Base-by-base conservation (phyloP, 2,888 invertebrate species). In the Dasysyrphus tricinctus region DNA sequence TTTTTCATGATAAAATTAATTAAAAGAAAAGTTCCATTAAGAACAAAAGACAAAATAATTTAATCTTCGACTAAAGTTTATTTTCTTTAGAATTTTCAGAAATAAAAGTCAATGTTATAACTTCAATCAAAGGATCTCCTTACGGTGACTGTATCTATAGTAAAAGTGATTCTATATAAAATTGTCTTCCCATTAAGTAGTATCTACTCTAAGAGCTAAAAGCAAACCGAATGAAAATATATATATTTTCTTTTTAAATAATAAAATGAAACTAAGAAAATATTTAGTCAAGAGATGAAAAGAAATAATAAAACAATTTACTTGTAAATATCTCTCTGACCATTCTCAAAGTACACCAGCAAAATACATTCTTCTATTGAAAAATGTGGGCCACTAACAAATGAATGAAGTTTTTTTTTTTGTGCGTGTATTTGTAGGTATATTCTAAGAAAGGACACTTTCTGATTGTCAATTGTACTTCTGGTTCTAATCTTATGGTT, bases 231-330 rank as follows among this genome's bases (percentile, higher is more conserved):
- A 47, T 47, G 47, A 44, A 44, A 44, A 44, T 44, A 3, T 16
- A n/a, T n/a, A n/a, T n/a, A n/a, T n/a, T 7, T 44, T 44, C n/a
- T 14, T 6, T 42, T 42, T 42, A 12, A 1, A n/a, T 12, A 47
- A 47, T 44, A 44, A 44, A 44, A 14, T 24, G n/a, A n/a, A 44
- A 5, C 16, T 47, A 8, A 47, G 9, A 47, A 8, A 16, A 47
- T 47, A 47, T 47, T 16, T 47, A 47, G 16, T 47, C 9, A 16
- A 47, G 16, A 47, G 47, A 47, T 47, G 16, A 47, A 47, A 47
- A 8, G 47, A 47, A 16, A 47, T 47, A 16, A 47, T 47, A 47
- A 47, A 47, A 47, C 47, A 47, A 47, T 47, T 47, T 47, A 47
- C n/a, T 44, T 47, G 9, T 9, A 16, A 47, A 47, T 44, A 42